A percentile compares a stretch with the other conserved stretches of the same genome.
Conservation (phyloP, 1,140 invertebrate genomes). For the Holotrichia oblita region DNA sequence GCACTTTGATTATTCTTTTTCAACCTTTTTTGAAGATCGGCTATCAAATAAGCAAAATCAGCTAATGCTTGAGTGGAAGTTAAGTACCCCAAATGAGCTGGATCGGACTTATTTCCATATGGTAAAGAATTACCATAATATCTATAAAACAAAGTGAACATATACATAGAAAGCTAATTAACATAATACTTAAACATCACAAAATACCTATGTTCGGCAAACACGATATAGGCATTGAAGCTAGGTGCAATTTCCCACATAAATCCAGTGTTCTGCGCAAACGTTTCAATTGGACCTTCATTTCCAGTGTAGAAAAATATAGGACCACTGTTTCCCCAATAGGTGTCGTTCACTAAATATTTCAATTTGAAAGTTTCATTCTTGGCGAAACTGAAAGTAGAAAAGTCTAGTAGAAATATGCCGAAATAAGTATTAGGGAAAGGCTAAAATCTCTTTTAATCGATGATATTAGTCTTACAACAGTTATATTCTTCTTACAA, state of each 20-base stretch:
- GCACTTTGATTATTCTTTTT: constrained; percentile 61
- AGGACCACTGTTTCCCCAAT: constrained; percentile 73
- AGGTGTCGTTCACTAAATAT: constrained; percentile 84
- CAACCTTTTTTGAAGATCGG: constrained; percentile 65
- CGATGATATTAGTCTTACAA: too few relatives aligned
- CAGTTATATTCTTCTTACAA: too few relatives aligned
- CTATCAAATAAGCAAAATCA: constrained; percentile 90
- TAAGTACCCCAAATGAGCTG: constrained; percentile 83
- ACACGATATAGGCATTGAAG: constrained; percentile 86
- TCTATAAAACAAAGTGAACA: constrained; percentile 52
- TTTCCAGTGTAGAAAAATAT: constrained; percentile 99
- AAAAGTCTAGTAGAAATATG: neutral
- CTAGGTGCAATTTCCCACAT: constrained; percentile 90
- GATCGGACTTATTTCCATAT: constrained; percentile 79
- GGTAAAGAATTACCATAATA: constrained; percentile 94
- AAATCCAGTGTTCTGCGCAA: constrained; percentile 94
- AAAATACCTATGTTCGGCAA: constrained; percentile 89
- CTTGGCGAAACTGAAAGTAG: constrained; percentile 77
- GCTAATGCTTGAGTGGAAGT: constrained; percentile 93
- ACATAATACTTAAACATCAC: neutral
- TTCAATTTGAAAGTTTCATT: constrained; percentile 79
- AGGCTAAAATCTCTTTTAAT: too few relatives aligned
- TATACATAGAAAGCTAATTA: constrained; percentile 42
- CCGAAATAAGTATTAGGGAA: neutral
- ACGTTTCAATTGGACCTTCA: constrained; percentile 92